These are phyloP conservation scores for Drymodes brunneopygia DNA, from an alignment of 2,113 vertebrate species.

Conservation along the genomic window DNA sequence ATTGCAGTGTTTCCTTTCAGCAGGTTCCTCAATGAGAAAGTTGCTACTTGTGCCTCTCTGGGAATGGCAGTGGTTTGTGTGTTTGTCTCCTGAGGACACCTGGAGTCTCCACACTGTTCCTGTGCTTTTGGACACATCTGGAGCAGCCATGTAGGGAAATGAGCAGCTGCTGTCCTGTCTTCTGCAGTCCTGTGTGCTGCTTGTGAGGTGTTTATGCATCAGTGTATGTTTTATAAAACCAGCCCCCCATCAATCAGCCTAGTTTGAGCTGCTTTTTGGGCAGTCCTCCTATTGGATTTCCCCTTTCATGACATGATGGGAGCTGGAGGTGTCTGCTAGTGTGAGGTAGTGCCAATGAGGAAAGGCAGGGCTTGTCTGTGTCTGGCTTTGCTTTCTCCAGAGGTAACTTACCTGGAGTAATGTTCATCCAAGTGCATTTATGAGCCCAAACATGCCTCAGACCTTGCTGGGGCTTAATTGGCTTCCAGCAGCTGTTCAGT, in stretches of 20 bases:
- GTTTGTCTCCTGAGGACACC: background rate
- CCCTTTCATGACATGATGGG: background rate
- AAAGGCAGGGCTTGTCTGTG: background rate
- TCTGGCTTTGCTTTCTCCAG: background rate
- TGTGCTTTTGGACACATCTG: rapidly evolving
- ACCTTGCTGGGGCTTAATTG: background rate
- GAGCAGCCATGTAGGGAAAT: background rate
- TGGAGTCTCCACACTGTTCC: background rate
- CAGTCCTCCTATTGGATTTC: background rate
- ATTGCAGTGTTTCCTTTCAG: background rate
- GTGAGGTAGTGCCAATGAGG: background rate
- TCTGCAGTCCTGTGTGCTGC: background rate
- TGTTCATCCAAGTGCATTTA: background rate
- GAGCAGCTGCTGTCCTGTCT: background rate
- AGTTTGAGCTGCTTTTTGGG: background rate
- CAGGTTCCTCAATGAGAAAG: background rate
- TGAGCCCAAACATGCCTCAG: background rate
- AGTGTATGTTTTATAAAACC: background rate
- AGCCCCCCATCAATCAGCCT: background rate
- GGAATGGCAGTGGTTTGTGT: background rate
- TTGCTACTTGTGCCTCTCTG: background rate
- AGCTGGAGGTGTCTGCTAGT: background rate
- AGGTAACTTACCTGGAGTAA: background rate
- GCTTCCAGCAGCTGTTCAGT: background rate
- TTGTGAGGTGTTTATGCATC: background rate